Conservation (phyloP, 92 coral and sea anemone genomes). For the Phymanthus crucifer region DNA sequence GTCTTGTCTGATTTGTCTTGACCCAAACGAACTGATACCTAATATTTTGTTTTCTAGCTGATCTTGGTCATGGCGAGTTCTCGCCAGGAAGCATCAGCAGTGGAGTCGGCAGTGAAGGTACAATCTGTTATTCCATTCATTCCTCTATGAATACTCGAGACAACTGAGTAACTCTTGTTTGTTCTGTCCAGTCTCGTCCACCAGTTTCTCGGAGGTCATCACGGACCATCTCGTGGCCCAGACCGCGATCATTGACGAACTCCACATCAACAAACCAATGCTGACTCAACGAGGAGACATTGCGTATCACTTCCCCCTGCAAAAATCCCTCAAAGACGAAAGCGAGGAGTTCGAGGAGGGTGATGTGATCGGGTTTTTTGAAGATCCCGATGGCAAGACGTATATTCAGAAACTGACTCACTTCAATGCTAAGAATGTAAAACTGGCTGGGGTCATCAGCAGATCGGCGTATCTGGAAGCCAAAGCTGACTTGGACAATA, state of each 20-base stretch:
- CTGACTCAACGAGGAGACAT: constrained; percentile 92
- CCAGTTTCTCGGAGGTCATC: constrained; percentile 50
- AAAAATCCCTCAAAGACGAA: constrained; percentile 47
- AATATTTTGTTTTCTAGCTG: neutral
- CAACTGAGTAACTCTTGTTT: neutral
- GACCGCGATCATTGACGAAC: constrained; percentile 81
- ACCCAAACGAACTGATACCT: neutral
- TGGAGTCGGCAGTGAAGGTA: constrained; percentile 70
- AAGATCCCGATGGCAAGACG: constrained; percentile 66
- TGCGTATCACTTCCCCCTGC: constrained; percentile 86
- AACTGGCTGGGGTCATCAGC: constrained; percentile 93
- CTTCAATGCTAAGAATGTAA: constrained; percentile 69
- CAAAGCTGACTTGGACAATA: constrained; percentile 53
- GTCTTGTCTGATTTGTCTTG: neutral
- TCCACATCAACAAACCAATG: constrained; percentile 76
- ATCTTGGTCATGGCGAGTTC: constrained; percentile 37
- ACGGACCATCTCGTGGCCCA: constrained; percentile 88
- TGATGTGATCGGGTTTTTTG: constrained; percentile 90
- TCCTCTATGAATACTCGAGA: too few relatives aligned
- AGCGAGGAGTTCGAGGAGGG: constrained; percentile 85
- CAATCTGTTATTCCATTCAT: too few relatives aligned
- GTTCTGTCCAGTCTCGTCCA: neutral
- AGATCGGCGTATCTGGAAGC: constrained; percentile 99
- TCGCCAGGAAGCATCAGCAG: constrained; percentile 73
- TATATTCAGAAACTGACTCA: constrained; percentile 76